Conservation (phyloP, 2,888 invertebrate species). For the Atrina japonica region DNA sequence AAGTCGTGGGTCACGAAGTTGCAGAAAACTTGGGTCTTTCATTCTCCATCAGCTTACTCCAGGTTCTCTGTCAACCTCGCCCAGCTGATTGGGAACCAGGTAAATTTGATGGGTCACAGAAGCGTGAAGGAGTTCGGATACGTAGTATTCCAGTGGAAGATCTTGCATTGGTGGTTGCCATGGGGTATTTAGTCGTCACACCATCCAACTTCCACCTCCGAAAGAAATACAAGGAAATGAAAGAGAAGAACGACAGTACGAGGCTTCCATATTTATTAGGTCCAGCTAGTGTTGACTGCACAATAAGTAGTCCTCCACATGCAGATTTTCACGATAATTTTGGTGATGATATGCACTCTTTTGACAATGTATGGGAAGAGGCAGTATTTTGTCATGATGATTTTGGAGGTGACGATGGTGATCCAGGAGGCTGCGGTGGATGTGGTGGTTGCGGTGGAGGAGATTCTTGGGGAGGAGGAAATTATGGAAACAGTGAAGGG, state of each 20-base stretch:
- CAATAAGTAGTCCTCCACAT: constrained; percentile 22
- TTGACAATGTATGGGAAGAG: constrained; percentile 2
- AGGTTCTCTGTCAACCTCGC: constrained; percentile 82
- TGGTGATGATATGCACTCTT: constrained; percentile 21
- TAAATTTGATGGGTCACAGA: constrained; percentile 40
- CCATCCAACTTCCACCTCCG: constrained; percentile 75
- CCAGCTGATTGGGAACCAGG: constrained; percentile 68
- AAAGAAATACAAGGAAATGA: constrained; percentile 40
- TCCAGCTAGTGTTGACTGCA: constrained; percentile 9
- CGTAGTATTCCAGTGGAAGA: constrained; percentile 63
- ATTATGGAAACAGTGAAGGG: constrained; percentile 38
- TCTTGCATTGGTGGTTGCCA: constrained; percentile 79
- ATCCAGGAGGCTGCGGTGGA: constrained; percentile 39
- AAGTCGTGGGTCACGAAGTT: constrained; percentile 68
- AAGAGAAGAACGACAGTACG: constrained; percentile 19
- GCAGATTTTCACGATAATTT: constrained; percentile 18
- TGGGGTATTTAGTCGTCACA: constrained; percentile 79
- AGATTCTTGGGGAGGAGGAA: constrained; percentile 47
- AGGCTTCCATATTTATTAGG: constrained; percentile 6
- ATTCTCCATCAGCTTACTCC: constrained; percentile 80
- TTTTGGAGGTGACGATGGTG: constrained; percentile 45
- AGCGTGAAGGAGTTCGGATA: constrained; percentile 37
- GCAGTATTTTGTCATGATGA: constrained; percentile 35
- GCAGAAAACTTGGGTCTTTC: constrained; percentile 81
- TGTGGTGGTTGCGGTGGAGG: constrained; percentile 49